Evolutionary conservation across 2,797 vertebrate genomes (phyloP).

Genomic region (Gila robusta): DNA sequence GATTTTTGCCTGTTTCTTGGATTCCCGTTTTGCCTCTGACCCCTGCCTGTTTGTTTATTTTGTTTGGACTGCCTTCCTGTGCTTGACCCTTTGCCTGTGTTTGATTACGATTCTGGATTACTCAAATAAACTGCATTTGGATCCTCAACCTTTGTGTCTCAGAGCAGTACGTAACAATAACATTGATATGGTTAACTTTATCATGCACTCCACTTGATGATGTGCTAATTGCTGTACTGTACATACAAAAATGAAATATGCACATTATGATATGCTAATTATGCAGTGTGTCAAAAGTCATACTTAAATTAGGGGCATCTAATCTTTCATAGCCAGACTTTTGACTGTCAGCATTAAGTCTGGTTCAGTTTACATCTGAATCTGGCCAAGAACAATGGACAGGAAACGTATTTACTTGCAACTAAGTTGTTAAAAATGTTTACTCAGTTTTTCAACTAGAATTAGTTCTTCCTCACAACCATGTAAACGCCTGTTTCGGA

Average conservation of each 20-base stretch:
- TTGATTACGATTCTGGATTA: too few species aligned
- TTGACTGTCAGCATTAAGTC: background rate
- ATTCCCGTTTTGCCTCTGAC: too few species aligned
- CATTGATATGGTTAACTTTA: background rate
- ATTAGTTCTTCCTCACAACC: background rate
- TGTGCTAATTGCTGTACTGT: background rate
- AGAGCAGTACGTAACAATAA: too few species aligned
- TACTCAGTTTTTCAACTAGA: background rate
- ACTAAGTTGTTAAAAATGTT: background rate
- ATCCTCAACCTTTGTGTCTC: too few species aligned
- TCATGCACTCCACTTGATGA: background rate
- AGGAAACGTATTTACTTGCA: background rate
- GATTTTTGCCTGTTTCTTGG: too few species aligned
- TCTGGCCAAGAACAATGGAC: background rate
- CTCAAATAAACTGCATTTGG: too few species aligned
- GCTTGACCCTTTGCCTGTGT: too few species aligned
- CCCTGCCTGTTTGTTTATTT: too few species aligned
- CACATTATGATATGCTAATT: background rate
- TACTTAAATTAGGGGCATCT: background rate
- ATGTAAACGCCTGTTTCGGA: background rate
- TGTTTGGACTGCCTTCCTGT: too few species aligned
- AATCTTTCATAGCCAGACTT: background rate
- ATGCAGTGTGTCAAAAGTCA: background rate
- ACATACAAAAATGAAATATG: background rate
- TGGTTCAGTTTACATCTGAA: background rate